Conservation (phyloP, 2,113 vertebrate species). For the Tamias sibiricus region DNA sequence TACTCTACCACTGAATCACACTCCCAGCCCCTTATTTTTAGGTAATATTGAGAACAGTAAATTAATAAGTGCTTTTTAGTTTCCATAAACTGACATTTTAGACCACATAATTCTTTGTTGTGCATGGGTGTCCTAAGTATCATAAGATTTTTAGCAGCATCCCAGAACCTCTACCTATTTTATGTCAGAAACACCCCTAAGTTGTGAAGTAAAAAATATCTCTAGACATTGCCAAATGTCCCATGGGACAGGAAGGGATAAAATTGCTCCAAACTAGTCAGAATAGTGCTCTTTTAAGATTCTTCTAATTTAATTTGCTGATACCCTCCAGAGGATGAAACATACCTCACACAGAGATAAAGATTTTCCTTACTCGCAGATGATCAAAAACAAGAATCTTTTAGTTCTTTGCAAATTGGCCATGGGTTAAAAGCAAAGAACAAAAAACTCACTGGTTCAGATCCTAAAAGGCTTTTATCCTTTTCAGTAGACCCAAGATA, state of each 20-base stretch:
- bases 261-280: background rate
- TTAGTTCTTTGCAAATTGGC: background rate
- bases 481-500: background rate
- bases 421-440: background rate
- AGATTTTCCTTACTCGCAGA: background rate
- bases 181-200: background rate
- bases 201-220: background rate
- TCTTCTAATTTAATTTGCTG: background rate
- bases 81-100: background rate
- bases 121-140: too few relatives aligned
- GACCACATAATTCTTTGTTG: too few relatives aligned
- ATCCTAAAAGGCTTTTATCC: background rate
- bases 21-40: too few relatives aligned
- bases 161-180: background rate
- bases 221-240: background rate
- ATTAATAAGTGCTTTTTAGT: background rate
- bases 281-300: background rate
- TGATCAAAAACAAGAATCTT: background rate
- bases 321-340: background rate
- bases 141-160: background rate
- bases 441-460: background rate
- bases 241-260: background rate
- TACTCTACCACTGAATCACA: too few relatives aligned
- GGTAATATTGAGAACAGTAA: background rate
- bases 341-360: background rate